Base-by-base conservation (phyloP, 2,888 invertebrate species). In the Drosophila niveifrons region DNA sequence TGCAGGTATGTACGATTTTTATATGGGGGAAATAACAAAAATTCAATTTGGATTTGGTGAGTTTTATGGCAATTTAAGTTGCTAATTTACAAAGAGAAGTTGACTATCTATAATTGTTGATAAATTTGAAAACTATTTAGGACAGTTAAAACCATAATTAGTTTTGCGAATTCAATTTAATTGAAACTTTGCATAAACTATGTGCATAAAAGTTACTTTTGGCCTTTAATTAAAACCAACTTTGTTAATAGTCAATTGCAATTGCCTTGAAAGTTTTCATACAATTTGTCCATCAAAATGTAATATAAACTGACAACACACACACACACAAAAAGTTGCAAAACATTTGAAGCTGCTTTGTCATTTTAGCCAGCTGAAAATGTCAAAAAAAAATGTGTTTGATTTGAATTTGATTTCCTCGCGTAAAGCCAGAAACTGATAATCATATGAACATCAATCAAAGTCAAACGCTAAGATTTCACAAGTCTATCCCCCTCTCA, bases 1-100 rank as follows among this genome's bases (percentile, higher is more conserved):
- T 85, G 7, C 86, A 88, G 80, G 82, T 88, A 82, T 72, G 88
- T 83, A 62, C 59, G 31, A 46, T 41, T 68, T 47, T 41, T 34
- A 15, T 4, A 18, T 39, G 34, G 23, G 55, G 57, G 57, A 11
- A 23, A 31, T 8, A 1, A 18, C 8, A 29, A 8, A 17, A 17
- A 0, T 11, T 2, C 3, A 10, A 18, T 1, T 18, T 23, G 1
- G 17, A 47, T 34, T 48, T 43, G 57, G 57, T 57, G 15, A 57
- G 57, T 47, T 47, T 17, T 9, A 3, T 15, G 13, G 0, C n/a
- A 17, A 52, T 15, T 36, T 34, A 7, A 31, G 3, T n/a, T 23
- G 4, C 6, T 23, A 23, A 23, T 23, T 23, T n/a, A 6, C 11
- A n/a, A 3, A n/a, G 36, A 36, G n/a, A n/a, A n/a, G n/a, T 36